These are phyloP conservation scores for Hippocampus zosterae DNA, from an alignment of 2,113 vertebrate species.

Conservation along the genomic window DNA sequence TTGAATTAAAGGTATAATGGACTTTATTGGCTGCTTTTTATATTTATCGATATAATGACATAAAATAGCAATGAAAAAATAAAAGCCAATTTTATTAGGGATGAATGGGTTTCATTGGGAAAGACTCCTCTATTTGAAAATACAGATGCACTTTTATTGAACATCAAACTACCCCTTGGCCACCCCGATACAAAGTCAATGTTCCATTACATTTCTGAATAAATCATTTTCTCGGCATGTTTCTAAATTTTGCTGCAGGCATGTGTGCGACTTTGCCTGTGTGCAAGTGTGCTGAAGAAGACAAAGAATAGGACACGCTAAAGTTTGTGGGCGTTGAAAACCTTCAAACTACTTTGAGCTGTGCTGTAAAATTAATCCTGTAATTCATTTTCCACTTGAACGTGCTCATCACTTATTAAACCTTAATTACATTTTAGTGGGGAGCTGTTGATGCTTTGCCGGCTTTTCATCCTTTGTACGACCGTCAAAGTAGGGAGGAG, in stretches of 20 bases:
- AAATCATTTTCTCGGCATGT: background rate
- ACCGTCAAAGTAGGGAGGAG: no score
- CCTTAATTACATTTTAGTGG: background rate
- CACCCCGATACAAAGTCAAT: background rate
- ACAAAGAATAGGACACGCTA: background rate
- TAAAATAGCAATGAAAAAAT: background rate
- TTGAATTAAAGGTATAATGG: no score
- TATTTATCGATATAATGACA: no score
- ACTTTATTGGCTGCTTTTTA: no score
- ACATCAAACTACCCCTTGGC: background rate
- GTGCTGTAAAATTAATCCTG: background rate
- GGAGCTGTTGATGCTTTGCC: background rate
- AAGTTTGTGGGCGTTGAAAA: background rate
- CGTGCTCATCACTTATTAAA: background rate
- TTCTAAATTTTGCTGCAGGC: background rate
- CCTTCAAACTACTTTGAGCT: background rate
- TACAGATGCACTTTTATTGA: background rate
- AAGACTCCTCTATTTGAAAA: no score
- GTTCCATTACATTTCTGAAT: background rate
- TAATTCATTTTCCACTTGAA: conserved; percentile 8
- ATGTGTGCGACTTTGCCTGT: background rate
- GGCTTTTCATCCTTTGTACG: background rate
- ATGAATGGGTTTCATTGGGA: background rate
- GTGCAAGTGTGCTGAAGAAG: background rate
- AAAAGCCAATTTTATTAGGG: background rate